phyloP scores from a whole-genome alignment of 2,888 invertebrate species.

The Herminia tarsipennalis region DNA sequence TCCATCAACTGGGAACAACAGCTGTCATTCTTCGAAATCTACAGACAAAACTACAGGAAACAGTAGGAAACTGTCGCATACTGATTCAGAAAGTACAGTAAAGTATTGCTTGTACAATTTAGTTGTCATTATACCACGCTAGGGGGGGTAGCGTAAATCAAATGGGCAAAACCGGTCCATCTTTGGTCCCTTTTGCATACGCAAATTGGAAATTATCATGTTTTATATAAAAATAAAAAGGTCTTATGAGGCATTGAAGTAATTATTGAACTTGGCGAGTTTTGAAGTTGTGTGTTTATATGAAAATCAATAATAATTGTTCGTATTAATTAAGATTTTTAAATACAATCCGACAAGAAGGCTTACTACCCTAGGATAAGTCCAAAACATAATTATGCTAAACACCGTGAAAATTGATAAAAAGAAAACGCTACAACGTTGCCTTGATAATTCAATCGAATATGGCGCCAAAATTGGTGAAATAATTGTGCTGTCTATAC shows the following conservation, averaged over 20 bases:
- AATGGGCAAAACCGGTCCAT: conserved; percentile 16
- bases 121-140: conserved; percentile 39
- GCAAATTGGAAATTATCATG: conserved; percentile 45
- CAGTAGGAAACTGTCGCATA: conserved; percentile 9
- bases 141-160: conserved; percentile 51
- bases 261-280: conserved; percentile 7
- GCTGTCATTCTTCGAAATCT: conserved; percentile 9
- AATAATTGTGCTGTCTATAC: too few species aligned
- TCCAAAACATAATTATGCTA: too few species aligned
- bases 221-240: conserved; percentile 16
- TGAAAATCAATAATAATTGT: not conserved
- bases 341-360: too few species aligned
- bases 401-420: too few species aligned
- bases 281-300: not conserved
- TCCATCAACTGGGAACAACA: conserved; percentile 15
- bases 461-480: too few species aligned
- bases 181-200: conserved; percentile 38
- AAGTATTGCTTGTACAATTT: conserved; percentile 4
- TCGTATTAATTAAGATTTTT: too few species aligned
- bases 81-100: not conserved
- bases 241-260: conserved; percentile 6
- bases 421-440: too few species aligned
- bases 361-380: too few species aligned
- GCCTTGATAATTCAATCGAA: too few species aligned
- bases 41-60: conserved; percentile 12